Percentiles rank a stretch among this genome's conserved stretches.
Conservation (phyloP, 2,113 vertebrate species). For the Calidris pygmaea region DNA sequence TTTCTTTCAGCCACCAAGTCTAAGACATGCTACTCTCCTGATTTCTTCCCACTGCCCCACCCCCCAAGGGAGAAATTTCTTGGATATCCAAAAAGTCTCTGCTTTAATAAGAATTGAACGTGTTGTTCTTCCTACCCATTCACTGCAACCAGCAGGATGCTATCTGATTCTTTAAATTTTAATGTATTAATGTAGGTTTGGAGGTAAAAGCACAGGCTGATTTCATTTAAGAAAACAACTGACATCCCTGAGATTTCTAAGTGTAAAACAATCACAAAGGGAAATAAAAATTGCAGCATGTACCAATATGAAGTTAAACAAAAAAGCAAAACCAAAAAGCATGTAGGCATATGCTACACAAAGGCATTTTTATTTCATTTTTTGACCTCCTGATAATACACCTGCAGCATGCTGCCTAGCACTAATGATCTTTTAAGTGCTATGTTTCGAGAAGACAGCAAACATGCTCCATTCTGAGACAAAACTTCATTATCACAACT, state of each 20-base stretch:
- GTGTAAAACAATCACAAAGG: background rate
- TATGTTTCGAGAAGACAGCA: background rate
- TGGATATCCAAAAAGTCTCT: background rate
- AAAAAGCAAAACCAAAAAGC: background rate
- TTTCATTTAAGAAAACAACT: background rate
- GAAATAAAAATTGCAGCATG: background rate
- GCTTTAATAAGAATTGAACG: background rate
- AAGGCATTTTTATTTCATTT: background rate
- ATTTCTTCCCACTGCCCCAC: background rate
- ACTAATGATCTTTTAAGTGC: background rate
- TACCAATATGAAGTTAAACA: background rate
- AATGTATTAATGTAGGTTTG: background rate
- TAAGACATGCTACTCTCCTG: background rate
- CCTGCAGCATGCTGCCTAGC: background rate
- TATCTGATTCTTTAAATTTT: background rate
- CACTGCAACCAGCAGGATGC: background rate
- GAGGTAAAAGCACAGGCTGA: background rate
- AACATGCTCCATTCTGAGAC: background rate
- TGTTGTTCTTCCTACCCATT: background rate
- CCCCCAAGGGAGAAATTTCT: background rate
- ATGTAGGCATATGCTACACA: background rate
- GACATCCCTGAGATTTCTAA: background rate
- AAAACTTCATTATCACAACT: background rate
- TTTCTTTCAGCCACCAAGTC: background rate
- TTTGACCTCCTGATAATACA: background rate